Conservation (phyloP, 2,797 vertebrate genomes). For the Muscicapa comitata region DNA sequence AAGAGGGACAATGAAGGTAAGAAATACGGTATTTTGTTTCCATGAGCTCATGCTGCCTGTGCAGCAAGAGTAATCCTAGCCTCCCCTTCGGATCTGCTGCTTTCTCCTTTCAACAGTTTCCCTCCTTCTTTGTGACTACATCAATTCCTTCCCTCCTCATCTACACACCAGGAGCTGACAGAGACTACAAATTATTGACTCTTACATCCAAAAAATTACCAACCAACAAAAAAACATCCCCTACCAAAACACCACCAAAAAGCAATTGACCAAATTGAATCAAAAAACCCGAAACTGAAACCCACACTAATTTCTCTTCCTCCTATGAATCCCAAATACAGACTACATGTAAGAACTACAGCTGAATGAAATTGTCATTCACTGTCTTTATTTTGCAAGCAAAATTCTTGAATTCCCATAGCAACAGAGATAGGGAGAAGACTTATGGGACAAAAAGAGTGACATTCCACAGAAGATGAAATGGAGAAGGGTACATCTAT, state of each 20-base stretch:
- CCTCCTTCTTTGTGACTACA: not conserved
- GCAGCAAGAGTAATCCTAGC: not conserved
- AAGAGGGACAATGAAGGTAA: not conserved
- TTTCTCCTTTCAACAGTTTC: not conserved
- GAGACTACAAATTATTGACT: not conserved
- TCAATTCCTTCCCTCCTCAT: not conserved
- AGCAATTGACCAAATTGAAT: not conserved
- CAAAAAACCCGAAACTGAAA: not conserved
- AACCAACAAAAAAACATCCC: not conserved
- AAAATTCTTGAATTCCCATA: not conserved
- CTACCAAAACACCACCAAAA: not conserved
- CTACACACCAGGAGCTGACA: not conserved
- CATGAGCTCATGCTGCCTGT: fast-evolving
- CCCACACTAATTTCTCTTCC: not conserved
- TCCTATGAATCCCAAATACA: not conserved
- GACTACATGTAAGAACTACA: not conserved
- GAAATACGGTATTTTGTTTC: not conserved
- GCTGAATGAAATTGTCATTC: not conserved
- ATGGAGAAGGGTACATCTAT: not conserved
- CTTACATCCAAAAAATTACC: not conserved
- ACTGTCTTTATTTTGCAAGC: not conserved
- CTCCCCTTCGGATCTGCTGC: not conserved
- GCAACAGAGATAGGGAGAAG: not conserved
- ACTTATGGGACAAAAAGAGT: not conserved
- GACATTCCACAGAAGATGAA: not conserved